phyloP scores from a whole-genome alignment of 2,888 invertebrate genomes.

The Eupithecia insigniata region DNA sequence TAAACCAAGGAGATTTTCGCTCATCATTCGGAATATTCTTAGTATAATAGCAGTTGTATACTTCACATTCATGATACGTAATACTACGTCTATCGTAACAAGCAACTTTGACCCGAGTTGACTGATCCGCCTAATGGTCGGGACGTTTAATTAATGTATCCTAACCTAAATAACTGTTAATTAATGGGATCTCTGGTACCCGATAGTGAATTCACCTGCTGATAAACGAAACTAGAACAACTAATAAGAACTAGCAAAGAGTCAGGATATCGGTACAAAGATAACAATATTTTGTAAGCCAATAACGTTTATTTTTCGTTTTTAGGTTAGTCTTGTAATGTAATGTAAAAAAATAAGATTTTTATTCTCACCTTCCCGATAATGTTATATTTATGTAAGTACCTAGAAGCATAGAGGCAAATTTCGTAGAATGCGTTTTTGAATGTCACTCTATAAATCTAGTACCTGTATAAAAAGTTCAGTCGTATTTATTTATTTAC shows the following conservation, averaged over 20 bases:
- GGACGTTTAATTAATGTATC: slow-evolving; percentile 66
- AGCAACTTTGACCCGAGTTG: slow-evolving; percentile 49
- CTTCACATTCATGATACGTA: not conserved
- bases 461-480: not conserved
- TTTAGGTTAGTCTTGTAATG: too few species aligned
- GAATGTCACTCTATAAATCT: not conserved
- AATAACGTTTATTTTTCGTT: too few species aligned
- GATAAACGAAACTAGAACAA: not conserved
- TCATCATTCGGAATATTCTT: not conserved
- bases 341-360: too few species aligned
- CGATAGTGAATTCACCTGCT: slow-evolving; percentile 37
- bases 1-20: not conserved
- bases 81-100: not conserved
- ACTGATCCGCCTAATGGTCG: slow-evolving; percentile 49
- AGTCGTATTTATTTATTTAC: not conserved
- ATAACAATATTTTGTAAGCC: not conserved
- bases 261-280: not conserved
- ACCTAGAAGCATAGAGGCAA: too few species aligned
- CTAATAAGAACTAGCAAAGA: not conserved
- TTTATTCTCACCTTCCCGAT: not conserved
- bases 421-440: not conserved
- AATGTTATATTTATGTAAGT: not conserved
- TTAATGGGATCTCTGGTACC: slow-evolving; percentile 48
- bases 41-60: too few species aligned
- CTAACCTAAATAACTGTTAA: slow-evolving; percentile 70